These are phyloP conservation scores for Drosophila tani DNA, from an alignment of 1,140 invertebrate genomes.

Conservation along the genomic window DNA sequence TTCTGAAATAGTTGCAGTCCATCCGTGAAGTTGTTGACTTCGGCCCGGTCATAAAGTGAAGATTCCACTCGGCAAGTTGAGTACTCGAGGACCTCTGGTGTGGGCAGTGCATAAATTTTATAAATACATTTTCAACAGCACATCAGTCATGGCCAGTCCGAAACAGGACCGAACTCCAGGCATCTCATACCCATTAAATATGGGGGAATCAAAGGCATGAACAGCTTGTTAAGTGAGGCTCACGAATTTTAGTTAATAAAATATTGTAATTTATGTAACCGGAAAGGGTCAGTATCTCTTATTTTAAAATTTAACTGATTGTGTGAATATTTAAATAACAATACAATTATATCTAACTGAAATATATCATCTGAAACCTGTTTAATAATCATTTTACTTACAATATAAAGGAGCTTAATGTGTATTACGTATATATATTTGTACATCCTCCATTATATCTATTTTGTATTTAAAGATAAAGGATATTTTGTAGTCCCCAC, in stretches of 20 bases:
- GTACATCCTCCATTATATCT: no score
- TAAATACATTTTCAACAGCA: conserved; percentile 68
- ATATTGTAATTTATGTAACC: background rate
- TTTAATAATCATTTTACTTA: no score
- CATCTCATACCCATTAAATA: conserved; percentile 16
- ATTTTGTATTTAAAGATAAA: background rate
- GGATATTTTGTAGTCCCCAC: background rate
- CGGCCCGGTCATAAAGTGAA: conserved; percentile 42
- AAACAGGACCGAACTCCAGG: conserved; percentile 19
- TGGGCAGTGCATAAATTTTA: conserved; percentile 69
- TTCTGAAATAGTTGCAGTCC: conserved; percentile 39
- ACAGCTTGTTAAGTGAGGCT: background rate
- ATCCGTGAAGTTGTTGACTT: conserved; percentile 39
- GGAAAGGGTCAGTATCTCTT: no score
- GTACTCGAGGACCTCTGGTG: conserved; percentile 48
- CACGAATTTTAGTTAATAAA: no score
- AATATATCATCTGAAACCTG: background rate
- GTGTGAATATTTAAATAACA: background rate
- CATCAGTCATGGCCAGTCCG: conserved; percentile 48
- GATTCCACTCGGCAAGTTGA: conserved; percentile 49
- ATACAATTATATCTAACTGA: no score
- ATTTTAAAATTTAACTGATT: background rate
- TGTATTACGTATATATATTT: no score
- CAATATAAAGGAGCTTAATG: no score
- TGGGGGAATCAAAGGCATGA: background rate